These are phyloP conservation scores for Puma concolor DNA, from an alignment of 2,113 vertebrate species.

Conservation along the genomic window DNA sequence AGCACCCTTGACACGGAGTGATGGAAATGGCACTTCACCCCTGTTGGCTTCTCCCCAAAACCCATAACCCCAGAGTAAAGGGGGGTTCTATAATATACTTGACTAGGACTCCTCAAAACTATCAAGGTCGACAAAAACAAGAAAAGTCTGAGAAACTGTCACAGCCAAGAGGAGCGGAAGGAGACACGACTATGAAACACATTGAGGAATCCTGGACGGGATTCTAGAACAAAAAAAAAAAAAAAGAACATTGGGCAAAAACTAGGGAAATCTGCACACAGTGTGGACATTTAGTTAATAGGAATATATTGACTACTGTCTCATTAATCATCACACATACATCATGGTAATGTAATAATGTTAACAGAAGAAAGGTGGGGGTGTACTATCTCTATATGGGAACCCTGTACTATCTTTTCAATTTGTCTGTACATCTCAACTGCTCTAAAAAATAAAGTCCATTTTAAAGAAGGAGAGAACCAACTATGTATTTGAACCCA, in stretches of 20 bases:
- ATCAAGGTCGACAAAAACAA: neutral
- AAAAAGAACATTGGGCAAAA: neutral
- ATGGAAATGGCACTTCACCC: too few species aligned
- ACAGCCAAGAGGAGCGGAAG: neutral
- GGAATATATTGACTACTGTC: rapidly evolving
- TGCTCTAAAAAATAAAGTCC: neutral
- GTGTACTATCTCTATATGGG: neutral
- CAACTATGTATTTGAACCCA: neutral
- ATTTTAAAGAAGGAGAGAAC: neutral
- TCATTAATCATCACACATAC: rapidly evolving
- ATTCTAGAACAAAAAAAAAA: neutral
- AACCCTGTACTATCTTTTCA: neutral
- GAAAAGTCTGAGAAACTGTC: neutral
- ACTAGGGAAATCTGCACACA: neutral
- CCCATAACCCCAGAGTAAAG: neutral
- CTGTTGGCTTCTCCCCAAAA: neutral
- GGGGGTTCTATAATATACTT: too few species aligned
- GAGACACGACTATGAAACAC: rapidly evolving
- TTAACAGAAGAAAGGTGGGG: neutral
- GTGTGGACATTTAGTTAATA: neutral
- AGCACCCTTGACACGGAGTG: neutral
- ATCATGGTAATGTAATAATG: neutral
- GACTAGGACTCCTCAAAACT: neutral
- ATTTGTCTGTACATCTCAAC: neutral
- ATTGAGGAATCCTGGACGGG: rapidly evolving